Evolutionary conservation across 2,888 invertebrate species (phyloP).

Genomic region (Parnassius mnemosyne): DNA sequence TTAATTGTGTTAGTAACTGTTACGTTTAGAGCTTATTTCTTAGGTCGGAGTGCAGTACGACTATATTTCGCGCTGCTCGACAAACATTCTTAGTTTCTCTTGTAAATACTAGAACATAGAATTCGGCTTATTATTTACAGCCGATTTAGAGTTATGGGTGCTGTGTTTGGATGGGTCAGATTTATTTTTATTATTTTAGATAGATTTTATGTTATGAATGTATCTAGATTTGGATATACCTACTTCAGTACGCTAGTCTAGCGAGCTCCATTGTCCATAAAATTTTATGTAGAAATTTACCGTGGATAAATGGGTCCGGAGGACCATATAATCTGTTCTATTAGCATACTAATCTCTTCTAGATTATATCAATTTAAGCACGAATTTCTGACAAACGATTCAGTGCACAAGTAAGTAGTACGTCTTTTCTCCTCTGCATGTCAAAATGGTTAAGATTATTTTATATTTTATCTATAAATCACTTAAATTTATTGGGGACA

Average conservation of each 20-base stretch:
- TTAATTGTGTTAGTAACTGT: conserved; percentile 72
- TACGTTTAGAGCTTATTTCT: conserved; percentile 73
- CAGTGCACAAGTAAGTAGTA: conserved; percentile 50
- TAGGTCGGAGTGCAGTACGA: conserved; percentile 55
- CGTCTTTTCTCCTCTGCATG: conserved; percentile 61
- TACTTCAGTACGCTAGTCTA: conserved; percentile 65
- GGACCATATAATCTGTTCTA: conserved; percentile 57
- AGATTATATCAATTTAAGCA: conserved; percentile 63
- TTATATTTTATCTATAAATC: neutral
- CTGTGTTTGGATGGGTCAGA: conserved; percentile 79
- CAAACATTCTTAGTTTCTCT: conserved; percentile 50
- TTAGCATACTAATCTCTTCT: conserved; percentile 77
- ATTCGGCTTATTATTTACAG: conserved; percentile 45
- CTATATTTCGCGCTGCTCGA: conserved; percentile 48
- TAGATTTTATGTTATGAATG: conserved; percentile 65
- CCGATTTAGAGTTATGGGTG: conserved; percentile 56
- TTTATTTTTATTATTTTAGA: conserved; percentile 57
- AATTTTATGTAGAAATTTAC: conserved; percentile 69
- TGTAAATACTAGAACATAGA: conserved; percentile 67
- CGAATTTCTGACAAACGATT: conserved; percentile 54
- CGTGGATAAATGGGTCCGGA: conserved; percentile 57
- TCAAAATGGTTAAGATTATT: conserved; percentile 23
- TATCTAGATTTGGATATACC: conserved; percentile 57
- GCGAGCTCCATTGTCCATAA: conserved; percentile 71
- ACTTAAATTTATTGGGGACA: conserved; percentile 40